Base-by-base conservation (phyloP, 2,113 vertebrate genomes). In the Argyrosomus japonicus region DNA sequence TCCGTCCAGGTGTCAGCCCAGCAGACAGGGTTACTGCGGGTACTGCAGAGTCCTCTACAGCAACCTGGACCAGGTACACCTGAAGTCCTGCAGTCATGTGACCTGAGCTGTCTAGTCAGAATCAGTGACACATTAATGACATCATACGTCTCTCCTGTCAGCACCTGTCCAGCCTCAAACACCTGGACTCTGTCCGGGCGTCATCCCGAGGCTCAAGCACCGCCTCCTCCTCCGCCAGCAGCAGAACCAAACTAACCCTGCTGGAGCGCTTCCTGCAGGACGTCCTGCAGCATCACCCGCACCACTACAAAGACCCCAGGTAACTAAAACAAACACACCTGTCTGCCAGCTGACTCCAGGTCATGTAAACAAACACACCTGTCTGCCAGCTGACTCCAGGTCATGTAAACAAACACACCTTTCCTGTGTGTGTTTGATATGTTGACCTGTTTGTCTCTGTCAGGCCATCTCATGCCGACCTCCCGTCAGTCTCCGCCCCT, bases 231-330 rank as follows among this genome's bases (percentile, higher is more conserved):
- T 90, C 95, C 71, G 90, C 82, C 54, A 91, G 81, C 25, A 78
- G 86, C 57, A 79, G 83, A 40, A 88, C 91, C 71, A 92, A 73
- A 15, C 78, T 78, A 27, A 97, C 94, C 50, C 67, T 99, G 82
- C 94, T 99, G 96, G 97, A 99, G 5, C 96, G 97, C 75, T 99
- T 99, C 87, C 93, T 99, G 67, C 95, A 97, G 79, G 98, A 99
- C 45, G 97, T 99, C 29, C 86, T 97, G 32, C 92, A 92, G 36
- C 96, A 99, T 86, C 97, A 98, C 92, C 97, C 98, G 0, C 92
- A 96, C 85, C 90, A 87, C 89, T 97, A 47, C 45, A 47, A 47
- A 47, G 45, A 14, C 11, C 45, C 45, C 45, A 12, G 96, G 97
- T 99, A 95, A 29, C n/a, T 19, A 11, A 76, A 69, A 63, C 18